Conservation (phyloP, 2,888 invertebrate species). For the Pardosa pseudoannulata region DNA sequence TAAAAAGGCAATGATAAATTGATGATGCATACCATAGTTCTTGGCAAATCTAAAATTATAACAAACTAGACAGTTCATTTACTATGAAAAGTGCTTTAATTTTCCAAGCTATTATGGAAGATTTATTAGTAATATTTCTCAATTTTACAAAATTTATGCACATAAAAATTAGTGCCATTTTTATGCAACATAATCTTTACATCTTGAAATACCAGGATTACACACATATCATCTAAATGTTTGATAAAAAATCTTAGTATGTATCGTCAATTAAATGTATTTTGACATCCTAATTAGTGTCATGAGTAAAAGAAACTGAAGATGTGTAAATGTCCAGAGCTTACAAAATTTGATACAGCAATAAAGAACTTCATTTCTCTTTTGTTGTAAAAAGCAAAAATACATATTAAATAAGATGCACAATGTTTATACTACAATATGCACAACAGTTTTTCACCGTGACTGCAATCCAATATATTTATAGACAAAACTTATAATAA, state of each 20-base stretch:
- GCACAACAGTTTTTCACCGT: conserved; percentile 49
- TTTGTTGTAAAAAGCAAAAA: conserved; percentile 3
- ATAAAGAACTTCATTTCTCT: not conserved
- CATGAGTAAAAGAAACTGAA: not conserved
- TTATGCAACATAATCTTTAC: no score
- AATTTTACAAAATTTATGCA: no score
- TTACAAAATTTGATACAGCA: not conserved
- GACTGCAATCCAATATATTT: conserved; percentile 43
- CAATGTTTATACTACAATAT: conserved; percentile 60
- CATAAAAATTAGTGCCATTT: no score
- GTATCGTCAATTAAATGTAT: no score
- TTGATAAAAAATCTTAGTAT: no score
- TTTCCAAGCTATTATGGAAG: no score
- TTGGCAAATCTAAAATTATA: not conserved
- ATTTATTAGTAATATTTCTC: no score
- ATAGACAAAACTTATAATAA: conserved; percentile 53
- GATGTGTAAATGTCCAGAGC: not conserved
- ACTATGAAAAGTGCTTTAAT: not conserved
- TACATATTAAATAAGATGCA: conserved; percentile 35
- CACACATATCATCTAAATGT: no score
- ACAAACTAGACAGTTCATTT: not conserved
- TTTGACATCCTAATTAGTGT: not conserved
- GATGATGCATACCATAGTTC: conserved; percentile 11
- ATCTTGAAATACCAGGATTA: no score
- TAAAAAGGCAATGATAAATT: conserved; percentile 1